A percentile compares a stretch with the other conserved stretches of the same genome.
Conservation (phyloP, 2,888 invertebrate species). For the Drosophila maculinotata region DNA sequence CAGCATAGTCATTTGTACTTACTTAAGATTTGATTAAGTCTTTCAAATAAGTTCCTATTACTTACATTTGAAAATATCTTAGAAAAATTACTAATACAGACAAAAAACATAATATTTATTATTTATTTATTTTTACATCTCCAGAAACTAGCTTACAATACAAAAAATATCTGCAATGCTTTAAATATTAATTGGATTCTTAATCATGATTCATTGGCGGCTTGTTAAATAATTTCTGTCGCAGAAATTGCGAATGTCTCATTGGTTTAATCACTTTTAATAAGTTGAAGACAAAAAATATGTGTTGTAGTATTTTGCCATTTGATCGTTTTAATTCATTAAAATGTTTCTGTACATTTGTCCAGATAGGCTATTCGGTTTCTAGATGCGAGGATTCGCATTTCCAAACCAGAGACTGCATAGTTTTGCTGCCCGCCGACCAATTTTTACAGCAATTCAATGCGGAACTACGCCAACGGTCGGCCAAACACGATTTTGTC, state of each 20-base stretch:
- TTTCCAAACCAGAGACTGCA: slow-evolving; percentile 41
- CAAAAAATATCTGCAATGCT: background rate
- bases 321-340: slow-evolving; percentile 70
- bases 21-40: too few relatives aligned
- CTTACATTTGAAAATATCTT: too few relatives aligned
- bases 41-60: too few relatives aligned
- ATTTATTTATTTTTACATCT: background rate
- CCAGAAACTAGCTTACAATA: background rate
- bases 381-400: slow-evolving; percentile 42
- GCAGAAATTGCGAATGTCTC: slow-evolving; percentile 16
- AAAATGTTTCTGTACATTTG: slow-evolving; percentile 71
- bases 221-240: background rate
- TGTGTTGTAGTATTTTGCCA: slow-evolving; percentile 35
- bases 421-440: slow-evolving; percentile 62
- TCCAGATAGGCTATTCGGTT: slow-evolving; percentile 16
- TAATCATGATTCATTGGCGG: background rate
- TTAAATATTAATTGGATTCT: background rate
- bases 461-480: slow-evolving; percentile 63
- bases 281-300: slow-evolving; percentile 16
- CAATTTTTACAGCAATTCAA: slow-evolving; percentile 69
- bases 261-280: slow-evolving; percentile 41
- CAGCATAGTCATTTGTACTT: background rate
- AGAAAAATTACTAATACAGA: too few relatives aligned
- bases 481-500: slow-evolving; percentile 75
- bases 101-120: background rate